Percentiles rank a stretch among this genome's conserved stretches.
These are phyloP conservation scores for Babyrousa celebensis DNA, from an alignment of 2,797 vertebrate species.

Conservation along the genomic window DNA sequence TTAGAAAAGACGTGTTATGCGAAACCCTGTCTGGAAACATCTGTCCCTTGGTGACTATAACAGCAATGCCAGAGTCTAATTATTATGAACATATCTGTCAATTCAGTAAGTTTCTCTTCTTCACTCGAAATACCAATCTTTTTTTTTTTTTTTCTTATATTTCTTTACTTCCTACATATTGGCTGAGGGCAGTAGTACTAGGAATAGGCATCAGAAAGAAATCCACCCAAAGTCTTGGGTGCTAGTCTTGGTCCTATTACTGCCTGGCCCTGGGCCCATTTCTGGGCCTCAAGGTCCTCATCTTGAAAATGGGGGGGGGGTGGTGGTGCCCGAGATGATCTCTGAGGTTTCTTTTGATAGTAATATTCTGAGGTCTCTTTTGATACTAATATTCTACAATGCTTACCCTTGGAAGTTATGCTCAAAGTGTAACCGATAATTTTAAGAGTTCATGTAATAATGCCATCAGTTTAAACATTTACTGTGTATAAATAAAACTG, in stretches of 20 bases:
- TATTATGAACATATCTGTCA: slow-evolving; percentile 97
- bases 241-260: neutral
- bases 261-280: neutral
- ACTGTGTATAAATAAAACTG: slow-evolving; percentile 48
- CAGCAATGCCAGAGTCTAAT: slow-evolving; percentile 97
- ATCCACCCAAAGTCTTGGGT: neutral
- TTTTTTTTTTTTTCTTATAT: neutral
- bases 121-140: neutral
- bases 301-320: neutral
- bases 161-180: slow-evolving; percentile 16
- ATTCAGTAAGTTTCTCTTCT: slow-evolving; percentile 95
- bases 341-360: neutral
- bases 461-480: slow-evolving; percentile 1
- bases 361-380: neutral
- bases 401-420: slow-evolving; percentile 51
- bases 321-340: neutral
- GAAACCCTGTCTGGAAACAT: slow-evolving; percentile 96
- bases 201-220: neutral
- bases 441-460: slow-evolving; percentile 20
- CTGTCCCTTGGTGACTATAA: slow-evolving; percentile 98
- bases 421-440: neutral
- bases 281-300: neutral
- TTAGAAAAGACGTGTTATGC: slow-evolving; percentile 96
- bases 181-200: neutral
- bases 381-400: neutral